phyloP scores from a whole-genome alignment of 92 coral and sea anemone species.

The Diadumene lineata region DNA sequence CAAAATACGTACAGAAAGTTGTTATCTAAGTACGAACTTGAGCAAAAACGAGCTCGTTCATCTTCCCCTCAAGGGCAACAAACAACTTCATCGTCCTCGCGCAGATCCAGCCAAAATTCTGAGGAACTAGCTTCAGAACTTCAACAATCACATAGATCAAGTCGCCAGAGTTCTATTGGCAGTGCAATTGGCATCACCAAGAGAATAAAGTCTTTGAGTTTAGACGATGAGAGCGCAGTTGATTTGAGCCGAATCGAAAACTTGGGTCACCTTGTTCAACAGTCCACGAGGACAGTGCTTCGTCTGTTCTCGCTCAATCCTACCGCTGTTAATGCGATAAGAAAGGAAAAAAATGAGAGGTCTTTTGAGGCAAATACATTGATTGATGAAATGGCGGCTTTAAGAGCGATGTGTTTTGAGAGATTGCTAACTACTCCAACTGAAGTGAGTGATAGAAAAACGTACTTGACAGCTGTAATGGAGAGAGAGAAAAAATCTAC shows the following conservation, averaged over 20 bases:
- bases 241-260: slow-evolving; percentile 44
- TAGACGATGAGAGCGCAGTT: slow-evolving; percentile 27
- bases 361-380: slow-evolving; percentile 75
- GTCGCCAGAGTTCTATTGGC: slow-evolving; percentile 57
- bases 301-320: slow-evolving; percentile 88
- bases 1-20: slow-evolving; percentile 86
- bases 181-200: slow-evolving; percentile 25
- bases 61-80: slow-evolving; percentile 29
- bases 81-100: slow-evolving; percentile 53
- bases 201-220: slow-evolving; percentile 32
- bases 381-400: slow-evolving; percentile 66
- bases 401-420: slow-evolving; percentile 87
- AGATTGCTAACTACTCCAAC: slow-evolving; percentile 82
- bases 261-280: slow-evolving; percentile 61
- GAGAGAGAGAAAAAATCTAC: slow-evolving; percentile 87
- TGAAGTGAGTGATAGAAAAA: slow-evolving; percentile 78
- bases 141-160: slow-evolving; percentile 14
- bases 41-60: slow-evolving; percentile 60
- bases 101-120: slow-evolving; percentile 63
- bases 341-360: slow-evolving; percentile 68
- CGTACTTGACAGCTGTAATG: slow-evolving; percentile 73
- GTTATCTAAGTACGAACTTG: slow-evolving; percentile 69
- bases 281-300: slow-evolving; percentile 77
- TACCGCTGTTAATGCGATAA: slow-evolving; percentile 70
- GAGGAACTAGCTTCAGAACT: slow-evolving; percentile 36